Evolutionary conservation across 1,140 invertebrate species (phyloP).

Genomic region (Drosophila baimaii): DNA sequence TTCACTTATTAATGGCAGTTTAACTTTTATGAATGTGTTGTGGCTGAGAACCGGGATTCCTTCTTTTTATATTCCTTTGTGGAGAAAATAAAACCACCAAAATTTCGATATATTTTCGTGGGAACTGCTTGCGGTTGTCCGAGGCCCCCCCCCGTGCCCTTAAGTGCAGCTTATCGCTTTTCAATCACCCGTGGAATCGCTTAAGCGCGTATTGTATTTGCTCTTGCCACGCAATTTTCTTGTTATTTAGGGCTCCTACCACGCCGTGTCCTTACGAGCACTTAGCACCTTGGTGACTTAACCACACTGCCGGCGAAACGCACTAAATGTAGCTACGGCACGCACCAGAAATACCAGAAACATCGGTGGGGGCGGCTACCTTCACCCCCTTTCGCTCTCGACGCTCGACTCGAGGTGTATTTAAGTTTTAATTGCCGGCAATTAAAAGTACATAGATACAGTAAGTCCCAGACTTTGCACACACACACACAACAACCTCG

Average conservation of each 20-base stretch:
- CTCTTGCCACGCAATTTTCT: slow-evolving; percentile 76
- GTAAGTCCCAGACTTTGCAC: slow-evolving; percentile 34
- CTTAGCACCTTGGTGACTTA: slow-evolving; percentile 80
- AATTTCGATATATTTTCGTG: slow-evolving; percentile 21
- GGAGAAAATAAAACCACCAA: not conserved
- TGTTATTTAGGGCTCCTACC: slow-evolving; percentile 45
- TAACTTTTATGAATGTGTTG: slow-evolving; percentile 73
- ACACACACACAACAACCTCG: slow-evolving; percentile 12
- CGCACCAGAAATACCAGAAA: slow-evolving; percentile 53
- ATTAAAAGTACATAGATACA: slow-evolving; percentile 81
- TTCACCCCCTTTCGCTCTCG: slow-evolving; percentile 8
- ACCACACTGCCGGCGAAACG: slow-evolving; percentile 56
- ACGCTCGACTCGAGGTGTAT: slow-evolving; percentile 39
- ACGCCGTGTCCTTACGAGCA: slow-evolving; percentile 32
- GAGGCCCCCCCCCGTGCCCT: not conserved
- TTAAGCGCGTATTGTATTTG: slow-evolving; percentile 58
- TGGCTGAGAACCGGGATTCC: slow-evolving; percentile 47
- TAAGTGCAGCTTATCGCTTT: slow-evolving; percentile 49
- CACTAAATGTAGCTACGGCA: slow-evolving; percentile 73
- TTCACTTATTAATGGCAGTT: slow-evolving; percentile 74
- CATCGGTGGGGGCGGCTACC: not conserved
- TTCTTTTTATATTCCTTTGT: not conserved
- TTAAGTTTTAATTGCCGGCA: slow-evolving; percentile 84
- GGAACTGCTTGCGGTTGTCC: slow-evolving; percentile 49
- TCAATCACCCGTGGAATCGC: slow-evolving; percentile 46